Evolutionary conservation across 2,888 invertebrate species (phyloP).

Genomic region (Cecidostiba fungosa): DNA sequence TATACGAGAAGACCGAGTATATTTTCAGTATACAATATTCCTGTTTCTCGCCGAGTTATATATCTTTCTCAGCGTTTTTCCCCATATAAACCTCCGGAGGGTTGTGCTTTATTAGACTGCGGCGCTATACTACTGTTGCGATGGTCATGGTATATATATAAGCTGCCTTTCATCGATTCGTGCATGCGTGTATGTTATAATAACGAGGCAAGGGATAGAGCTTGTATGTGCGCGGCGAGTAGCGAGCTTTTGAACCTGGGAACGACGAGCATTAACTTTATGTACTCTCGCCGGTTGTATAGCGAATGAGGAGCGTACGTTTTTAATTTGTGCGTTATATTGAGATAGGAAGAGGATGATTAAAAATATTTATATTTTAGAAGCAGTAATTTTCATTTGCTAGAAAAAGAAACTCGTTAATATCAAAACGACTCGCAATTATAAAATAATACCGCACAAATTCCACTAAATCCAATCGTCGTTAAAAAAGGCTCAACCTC

Average conservation of each 20-base stretch:
- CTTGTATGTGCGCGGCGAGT: not conserved
- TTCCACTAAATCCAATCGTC: too few relatives aligned
- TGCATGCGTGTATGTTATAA: not conserved
- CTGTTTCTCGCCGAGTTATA: not conserved
- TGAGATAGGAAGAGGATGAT: too few relatives aligned
- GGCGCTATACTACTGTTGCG: not conserved
- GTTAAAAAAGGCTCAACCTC: too few relatives aligned
- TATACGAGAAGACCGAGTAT: not conserved
- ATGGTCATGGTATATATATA: slow-evolving; percentile 4
- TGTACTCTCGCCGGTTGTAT: too few relatives aligned
- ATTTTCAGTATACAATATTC: not conserved
- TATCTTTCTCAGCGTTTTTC: not conserved
- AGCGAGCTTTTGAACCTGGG: not conserved
- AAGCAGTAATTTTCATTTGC: too few relatives aligned
- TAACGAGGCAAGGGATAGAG: not conserved
- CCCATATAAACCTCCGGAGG: not conserved
- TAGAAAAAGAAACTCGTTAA: too few relatives aligned
- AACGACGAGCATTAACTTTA: not conserved
- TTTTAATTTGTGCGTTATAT: too few relatives aligned
- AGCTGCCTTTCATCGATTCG: not conserved
- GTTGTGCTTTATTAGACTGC: slow-evolving; percentile 19
- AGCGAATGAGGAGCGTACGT: too few relatives aligned
- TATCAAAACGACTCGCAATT: too few relatives aligned
- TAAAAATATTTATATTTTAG: too few relatives aligned
- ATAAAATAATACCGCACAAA: too few relatives aligned